Base-by-base conservation (phyloP, 2,113 vertebrate species). In the Euleptes europaea region DNA sequence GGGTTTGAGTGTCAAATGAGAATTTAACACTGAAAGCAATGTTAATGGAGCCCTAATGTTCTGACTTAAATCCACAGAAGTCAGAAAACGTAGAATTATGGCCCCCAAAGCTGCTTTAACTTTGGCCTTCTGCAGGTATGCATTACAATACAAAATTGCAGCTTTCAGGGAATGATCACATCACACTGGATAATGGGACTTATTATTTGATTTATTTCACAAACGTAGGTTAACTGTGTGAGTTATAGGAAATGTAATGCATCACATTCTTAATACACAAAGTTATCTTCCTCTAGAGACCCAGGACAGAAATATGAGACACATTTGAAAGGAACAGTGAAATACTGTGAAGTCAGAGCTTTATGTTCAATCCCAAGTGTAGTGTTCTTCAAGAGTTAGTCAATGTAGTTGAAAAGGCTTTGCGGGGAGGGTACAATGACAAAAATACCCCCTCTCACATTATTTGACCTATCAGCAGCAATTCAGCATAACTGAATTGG, bases 251-350 rank as follows among this genome's bases (percentile, higher is more conserved):
- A 17, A 14, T 9, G 35, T 85, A 63, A 85, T 40, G 54, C 44
- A 75, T 38, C 82, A 26, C 1, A 67, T 74, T 93, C 90, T 80
- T 90, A 47, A 15, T 84, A 84, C 44, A 75, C 80, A 8, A 80
- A 88, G 63, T 42, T 74, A 80, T 86, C 31, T 90, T 84, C 42
- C 81, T 44, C 67, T 83, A 77, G 85, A 84, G 71, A 73, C 15
- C 87, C 72, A 49, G 38, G 82, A 79, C 38, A 90, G 38, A 92
- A 82, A 93, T 88, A n/a, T 86, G 78, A 51, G 40, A 81, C 80
- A 86, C 84, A 77, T 80, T 80, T 84, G 35, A 92, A 89, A 88
- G 84, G 66, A 69, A 83, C 88, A 49, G 35, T 31, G 86, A 89
- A 78, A 88, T 38, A 19, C 86, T 85, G 84, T 79, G 82, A 67